Percentiles rank a stretch among this genome's conserved stretches.
Evolutionary conservation across 1,140 invertebrate species (phyloP).

Genomic region (Subanguina moxae): DNA sequence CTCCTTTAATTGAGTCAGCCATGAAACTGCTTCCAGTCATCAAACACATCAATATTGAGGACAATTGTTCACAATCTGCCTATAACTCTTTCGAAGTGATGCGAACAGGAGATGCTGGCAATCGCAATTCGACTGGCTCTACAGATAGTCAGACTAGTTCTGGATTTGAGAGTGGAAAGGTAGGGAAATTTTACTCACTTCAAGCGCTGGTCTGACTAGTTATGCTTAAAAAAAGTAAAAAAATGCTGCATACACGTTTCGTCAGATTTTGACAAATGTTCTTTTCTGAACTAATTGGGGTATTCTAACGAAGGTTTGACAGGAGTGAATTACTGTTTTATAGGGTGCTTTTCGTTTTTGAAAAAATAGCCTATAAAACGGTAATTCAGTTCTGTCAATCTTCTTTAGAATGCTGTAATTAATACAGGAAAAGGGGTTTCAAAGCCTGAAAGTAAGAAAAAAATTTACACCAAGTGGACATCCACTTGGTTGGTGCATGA

Average conservation of each 20-base stretch:
- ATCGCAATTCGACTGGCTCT: slow-evolving; percentile 43
- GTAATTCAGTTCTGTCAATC: too few relatives aligned
- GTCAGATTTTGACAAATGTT: too few relatives aligned
- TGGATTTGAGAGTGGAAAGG: slow-evolving; percentile 42
- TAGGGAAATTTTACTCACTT: slow-evolving; percentile 9
- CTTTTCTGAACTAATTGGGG: too few relatives aligned
- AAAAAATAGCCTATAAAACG: too few relatives aligned
- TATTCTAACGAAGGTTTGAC: too few relatives aligned
- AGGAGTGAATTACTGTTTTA: too few relatives aligned
- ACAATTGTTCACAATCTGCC: not conserved
- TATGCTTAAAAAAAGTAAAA: not conserved
- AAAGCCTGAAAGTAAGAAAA: too few relatives aligned
- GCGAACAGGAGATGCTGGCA: not conserved
- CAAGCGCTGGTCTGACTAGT: not conserved
- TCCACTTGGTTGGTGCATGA: too few relatives aligned
- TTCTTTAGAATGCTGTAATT: too few relatives aligned
- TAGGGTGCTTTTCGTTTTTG: too few relatives aligned
- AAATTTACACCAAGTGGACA: too few relatives aligned
- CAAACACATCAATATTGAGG: not conserved
- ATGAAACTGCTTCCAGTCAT: not conserved
- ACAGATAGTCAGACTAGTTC: slow-evolving; percentile 36
- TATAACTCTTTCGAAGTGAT: not conserved
- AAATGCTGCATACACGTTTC: not conserved
- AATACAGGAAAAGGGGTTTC: too few relatives aligned
- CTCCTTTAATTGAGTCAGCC: not conserved